These are phyloP conservation scores for Hafferia zeledoni DNA, from an alignment of 2,797 vertebrate species.

Conservation along the genomic window DNA sequence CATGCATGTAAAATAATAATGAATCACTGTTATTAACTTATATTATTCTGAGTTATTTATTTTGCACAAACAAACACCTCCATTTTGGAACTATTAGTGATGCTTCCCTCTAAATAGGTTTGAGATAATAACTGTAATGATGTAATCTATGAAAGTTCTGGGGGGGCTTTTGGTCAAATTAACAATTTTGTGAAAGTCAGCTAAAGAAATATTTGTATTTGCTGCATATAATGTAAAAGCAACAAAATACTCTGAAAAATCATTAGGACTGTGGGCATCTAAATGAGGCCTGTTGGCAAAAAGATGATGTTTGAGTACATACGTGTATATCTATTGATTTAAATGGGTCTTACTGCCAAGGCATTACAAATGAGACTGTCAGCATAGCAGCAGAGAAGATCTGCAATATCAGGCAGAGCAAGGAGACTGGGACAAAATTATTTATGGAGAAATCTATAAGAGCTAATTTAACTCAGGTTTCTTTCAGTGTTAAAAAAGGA, in stretches of 20 bases:
- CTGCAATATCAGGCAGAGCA: constrained; percentile 18
- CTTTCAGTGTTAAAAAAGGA: background rate
- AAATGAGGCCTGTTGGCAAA: constrained; percentile 10
- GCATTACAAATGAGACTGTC: constrained; percentile 32
- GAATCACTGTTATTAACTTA: background rate
- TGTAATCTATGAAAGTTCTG: background rate
- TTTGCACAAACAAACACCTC: background rate
- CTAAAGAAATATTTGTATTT: background rate
- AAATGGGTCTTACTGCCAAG: constrained; percentile 19
- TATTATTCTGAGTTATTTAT: background rate
- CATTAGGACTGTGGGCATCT: background rate
- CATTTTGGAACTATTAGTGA: background rate
- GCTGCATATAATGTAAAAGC: background rate
- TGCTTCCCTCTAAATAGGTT: background rate
- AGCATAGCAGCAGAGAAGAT: background rate
- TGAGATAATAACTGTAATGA: background rate
- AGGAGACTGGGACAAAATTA: constrained; percentile 44
- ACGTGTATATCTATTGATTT: constrained; percentile 28
- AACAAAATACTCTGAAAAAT: background rate
- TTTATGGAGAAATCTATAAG: constrained; percentile 14
- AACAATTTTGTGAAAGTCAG: background rate
- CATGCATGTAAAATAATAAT: background rate
- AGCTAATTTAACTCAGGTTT: background rate
- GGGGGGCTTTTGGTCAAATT: background rate
- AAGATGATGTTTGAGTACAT: background rate